Evolutionary conservation across 2,888 invertebrate genomes (phyloP), one percentile per base, ranked within the genome.

Genomic region (Platycnemis pennipes): DNA sequence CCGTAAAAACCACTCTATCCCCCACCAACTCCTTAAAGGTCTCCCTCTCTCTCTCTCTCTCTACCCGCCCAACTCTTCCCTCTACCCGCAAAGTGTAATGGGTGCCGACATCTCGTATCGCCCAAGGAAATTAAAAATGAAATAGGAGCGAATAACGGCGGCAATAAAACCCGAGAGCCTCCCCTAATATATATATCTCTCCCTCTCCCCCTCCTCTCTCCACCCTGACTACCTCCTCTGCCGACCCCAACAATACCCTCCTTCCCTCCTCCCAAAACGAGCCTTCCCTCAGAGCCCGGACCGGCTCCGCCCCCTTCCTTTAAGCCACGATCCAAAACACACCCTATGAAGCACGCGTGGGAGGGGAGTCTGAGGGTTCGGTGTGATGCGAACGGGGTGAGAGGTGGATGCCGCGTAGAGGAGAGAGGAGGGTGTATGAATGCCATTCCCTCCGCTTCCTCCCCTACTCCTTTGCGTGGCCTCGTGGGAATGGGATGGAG

Each of bases 81-180:
- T 19, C n/a, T 46, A n/a, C 44, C 91, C 91, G 91, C 91, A 91
- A 69, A 91, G 49, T 63, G 91, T 91, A 91, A 91, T 63, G 91
- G 91, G 91, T 91, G 91, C 91, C 91, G 91, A 91, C 91, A 91
- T 63, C 91, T 91, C 63, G 91, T 91, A 91, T 63, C 91, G 69
- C 63, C 44, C 63, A 63, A 91, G 91, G 91, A 91, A 91, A 91
- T 91, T 91, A 91, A 91, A 91, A 91, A 91, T 91, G 91, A 91
- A 91, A 91, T 91, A 91, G 91, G 63, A 89, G 89, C 53, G 89
- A 89, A 89, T 89, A 89, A 89, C 53, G 89, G 89, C 89, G n/a
- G 91, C 91, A 91, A 91, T 91, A 91, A 91, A 91, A 56, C 63
- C 63, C 44, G 63, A 77, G 77, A 77, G 77, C 42, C 22, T 31